Evolutionary conservation across 1,140 invertebrate species (phyloP).

Genomic region (Laupala kohalensis): DNA sequence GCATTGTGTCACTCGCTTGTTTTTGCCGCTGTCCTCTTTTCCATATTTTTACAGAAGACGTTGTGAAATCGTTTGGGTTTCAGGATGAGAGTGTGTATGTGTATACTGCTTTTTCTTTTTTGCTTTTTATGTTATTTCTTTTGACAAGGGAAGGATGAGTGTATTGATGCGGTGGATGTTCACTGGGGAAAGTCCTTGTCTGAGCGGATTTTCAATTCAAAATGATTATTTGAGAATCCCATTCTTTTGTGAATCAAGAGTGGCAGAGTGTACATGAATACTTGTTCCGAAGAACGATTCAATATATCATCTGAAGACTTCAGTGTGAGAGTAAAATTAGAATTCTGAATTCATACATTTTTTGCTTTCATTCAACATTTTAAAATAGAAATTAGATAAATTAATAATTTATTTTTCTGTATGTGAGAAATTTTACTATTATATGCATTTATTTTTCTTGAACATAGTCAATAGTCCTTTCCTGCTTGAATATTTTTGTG

Average conservation of each 20-base stretch:
- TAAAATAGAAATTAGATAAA: too few relatives aligned
- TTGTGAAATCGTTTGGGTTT: neutral
- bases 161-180: neutral
- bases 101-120: too few relatives aligned
- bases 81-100: too few relatives aligned
- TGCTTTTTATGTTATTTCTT: neutral
- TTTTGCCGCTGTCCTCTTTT: neutral
- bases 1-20: neutral
- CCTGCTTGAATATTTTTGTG: too few relatives aligned
- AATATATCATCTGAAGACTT: neutral
- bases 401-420: too few relatives aligned
- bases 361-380: too few relatives aligned
- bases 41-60: neutral
- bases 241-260: neutral
- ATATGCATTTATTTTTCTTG: too few relatives aligned
- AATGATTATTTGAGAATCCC: neutral
- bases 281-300: neutral
- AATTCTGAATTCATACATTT: too few relatives aligned
- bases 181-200: neutral
- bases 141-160: neutral
- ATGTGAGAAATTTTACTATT: too few relatives aligned
- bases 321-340: too few relatives aligned
- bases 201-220: neutral
- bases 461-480: too few relatives aligned
- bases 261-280: neutral